A percentile compares a stretch with the other conserved stretches of the same genome.
These are phyloP conservation scores for Spatulosminthurus flaviceps DNA, from an alignment of 2,888 invertebrate species.

Conservation along the genomic window DNA sequence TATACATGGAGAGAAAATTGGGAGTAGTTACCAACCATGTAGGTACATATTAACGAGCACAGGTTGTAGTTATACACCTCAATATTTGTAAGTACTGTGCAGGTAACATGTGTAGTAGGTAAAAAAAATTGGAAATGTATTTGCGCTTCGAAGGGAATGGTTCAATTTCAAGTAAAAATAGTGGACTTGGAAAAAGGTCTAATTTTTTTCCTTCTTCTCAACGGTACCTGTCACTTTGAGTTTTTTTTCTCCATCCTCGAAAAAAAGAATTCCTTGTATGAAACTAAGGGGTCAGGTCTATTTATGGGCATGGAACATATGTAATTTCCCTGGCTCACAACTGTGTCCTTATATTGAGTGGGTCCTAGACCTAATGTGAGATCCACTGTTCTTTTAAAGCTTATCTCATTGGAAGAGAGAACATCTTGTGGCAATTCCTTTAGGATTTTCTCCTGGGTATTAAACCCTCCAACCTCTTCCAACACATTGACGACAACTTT, in stretches of 20 bases:
- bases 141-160: not conserved
- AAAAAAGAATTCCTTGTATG: not conserved
- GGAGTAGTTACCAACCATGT: too few species aligned
- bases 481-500: not conserved
- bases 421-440: slow-evolving; percentile 14
- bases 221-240: not conserved
- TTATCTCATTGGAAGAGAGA: not conserved
- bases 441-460: not conserved
- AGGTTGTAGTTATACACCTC: too few species aligned
- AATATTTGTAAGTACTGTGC: too few species aligned
- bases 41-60: too few species aligned
- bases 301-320: slow-evolving; percentile 3
- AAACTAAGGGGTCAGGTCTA: not conserved
- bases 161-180: slow-evolving; percentile 12
- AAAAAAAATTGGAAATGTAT: not conserved
- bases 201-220: too few species aligned
- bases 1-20: too few species aligned
- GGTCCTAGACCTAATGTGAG: too few species aligned
- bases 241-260: too few species aligned
- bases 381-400: too few species aligned
- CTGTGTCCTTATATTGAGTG: too few species aligned
- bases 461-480: not conserved
- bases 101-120: not conserved
- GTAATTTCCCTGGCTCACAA: too few species aligned
- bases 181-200: not conserved